Percentiles rank a stretch among this genome's conserved stretches.
These are phyloP conservation scores for Drosophila mettleri DNA, from an alignment of 2,888 invertebrate genomes.

Conservation along the genomic window DNA sequence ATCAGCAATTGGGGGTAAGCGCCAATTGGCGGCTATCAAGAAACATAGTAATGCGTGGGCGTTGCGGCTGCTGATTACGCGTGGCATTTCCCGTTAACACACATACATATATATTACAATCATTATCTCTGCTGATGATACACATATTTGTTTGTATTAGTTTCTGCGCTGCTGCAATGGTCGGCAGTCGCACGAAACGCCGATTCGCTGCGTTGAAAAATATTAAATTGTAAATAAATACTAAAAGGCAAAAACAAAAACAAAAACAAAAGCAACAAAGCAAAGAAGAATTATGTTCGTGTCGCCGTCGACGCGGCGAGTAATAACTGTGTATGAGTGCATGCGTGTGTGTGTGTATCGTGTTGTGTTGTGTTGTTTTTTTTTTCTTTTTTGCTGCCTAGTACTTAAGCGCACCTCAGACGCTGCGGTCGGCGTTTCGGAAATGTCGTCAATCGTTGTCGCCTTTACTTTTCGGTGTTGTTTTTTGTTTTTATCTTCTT, in stretches of 20 bases:
- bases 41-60: constrained; percentile 18
- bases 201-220: constrained; percentile 57
- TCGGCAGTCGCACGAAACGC: constrained; percentile 45
- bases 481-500: constrained; percentile 5
- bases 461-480: constrained; percentile 33
- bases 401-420: constrained; percentile 71
- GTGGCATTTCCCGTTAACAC: constrained; percentile 17
- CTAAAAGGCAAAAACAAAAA: constrained; percentile 40
- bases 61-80: constrained; percentile 22
- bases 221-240: constrained; percentile 71
- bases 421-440: constrained; percentile 63
- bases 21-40: constrained; percentile 15
- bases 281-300: constrained; percentile 65
- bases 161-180: constrained; percentile 21
- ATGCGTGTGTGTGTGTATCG: constrained; percentile 23
- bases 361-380: constrained; percentile 28
- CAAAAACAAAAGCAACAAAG: constrained; percentile 39
- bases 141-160: not conserved
- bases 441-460: constrained; percentile 46
- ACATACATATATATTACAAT: constrained; percentile 25
- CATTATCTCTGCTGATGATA: constrained; percentile 19
- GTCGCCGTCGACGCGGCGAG: constrained; percentile 42
- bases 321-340: constrained; percentile 7
- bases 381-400: constrained; percentile 44
- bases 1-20: constrained; percentile 50